Evolutionary conservation across 2,113 vertebrate genomes (phyloP).

Genomic region (Salvelinus namaycush): DNA sequence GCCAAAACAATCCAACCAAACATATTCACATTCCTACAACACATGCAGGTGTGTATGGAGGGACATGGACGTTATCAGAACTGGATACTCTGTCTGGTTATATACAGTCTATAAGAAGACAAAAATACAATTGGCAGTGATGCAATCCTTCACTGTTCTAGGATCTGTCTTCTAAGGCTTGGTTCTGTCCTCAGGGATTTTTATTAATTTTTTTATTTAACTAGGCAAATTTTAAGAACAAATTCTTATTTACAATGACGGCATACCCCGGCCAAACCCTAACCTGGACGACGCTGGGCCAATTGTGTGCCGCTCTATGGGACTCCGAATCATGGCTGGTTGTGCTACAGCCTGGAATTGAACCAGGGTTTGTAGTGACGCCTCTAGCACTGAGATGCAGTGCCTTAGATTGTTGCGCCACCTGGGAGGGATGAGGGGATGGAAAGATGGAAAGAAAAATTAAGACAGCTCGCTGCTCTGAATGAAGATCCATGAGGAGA

Average conservation of each 20-base stretch:
- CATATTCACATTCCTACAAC: constrained; percentile 16
- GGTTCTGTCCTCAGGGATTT: constrained; percentile 3
- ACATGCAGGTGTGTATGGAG: not conserved
- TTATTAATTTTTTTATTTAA: too few species aligned
- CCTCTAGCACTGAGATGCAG: too few species aligned
- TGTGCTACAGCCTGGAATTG: too few species aligned
- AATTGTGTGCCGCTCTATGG: too few species aligned
- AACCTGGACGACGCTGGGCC: too few species aligned
- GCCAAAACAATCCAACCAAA: constrained; percentile 25
- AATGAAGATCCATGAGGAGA: constrained; percentile 66
- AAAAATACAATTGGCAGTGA: not conserved
- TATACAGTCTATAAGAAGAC: not conserved
- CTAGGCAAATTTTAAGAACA: too few species aligned
- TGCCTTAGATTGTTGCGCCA: too few species aligned
- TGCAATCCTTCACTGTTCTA: constrained; percentile 6
- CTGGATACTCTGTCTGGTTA: not conserved
- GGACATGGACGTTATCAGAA: constrained; percentile 1
- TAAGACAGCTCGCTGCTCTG: constrained; percentile 13
- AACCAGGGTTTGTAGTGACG: too few species aligned
- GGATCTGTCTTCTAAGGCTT: constrained; percentile 14
- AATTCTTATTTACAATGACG: too few species aligned
- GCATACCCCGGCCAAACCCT: too few species aligned
- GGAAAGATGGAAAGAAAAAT: constrained; percentile 15
- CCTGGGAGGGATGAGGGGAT: constrained; percentile 14
- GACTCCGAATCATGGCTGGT: too few species aligned